Percentiles rank a stretch among this genome's conserved stretches.
Evolutionary conservation across 2,888 invertebrate genomes (phyloP).

Genomic region (Lithosia quadra): DNA sequence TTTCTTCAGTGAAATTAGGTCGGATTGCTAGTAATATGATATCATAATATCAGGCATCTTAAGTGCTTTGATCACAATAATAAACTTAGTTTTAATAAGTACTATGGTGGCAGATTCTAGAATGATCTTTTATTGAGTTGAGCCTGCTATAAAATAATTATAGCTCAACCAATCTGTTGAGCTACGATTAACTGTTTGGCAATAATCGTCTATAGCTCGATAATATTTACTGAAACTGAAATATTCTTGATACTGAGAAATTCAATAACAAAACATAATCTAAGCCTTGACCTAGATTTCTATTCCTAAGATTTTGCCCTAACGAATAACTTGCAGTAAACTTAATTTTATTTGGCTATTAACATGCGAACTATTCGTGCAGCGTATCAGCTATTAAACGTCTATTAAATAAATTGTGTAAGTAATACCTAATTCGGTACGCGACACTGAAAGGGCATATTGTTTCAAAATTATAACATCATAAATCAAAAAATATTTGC

Average conservation of each 20-base stretch:
- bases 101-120: no score
- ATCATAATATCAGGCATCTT: no score
- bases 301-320: not conserved
- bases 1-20: no score
- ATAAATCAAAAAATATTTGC: not conserved
- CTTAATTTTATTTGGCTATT: slow-evolving; percentile 13
- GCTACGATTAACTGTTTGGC: not conserved
- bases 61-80: no score
- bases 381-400: slow-evolving; percentile 13
- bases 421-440: not conserved
- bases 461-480: not conserved
- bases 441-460: not conserved
- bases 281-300: not conserved
- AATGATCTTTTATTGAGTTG: no score
- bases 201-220: not conserved
- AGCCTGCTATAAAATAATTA: no score
- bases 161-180: no score
- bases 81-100: no score
- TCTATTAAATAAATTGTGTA: slow-evolving; percentile 3
- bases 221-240: not conserved
- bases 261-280: not conserved
- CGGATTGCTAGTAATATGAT: no score
- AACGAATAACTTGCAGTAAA: not conserved
- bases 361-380: slow-evolving; percentile 9
- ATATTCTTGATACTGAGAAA: not conserved